A percentile compares a stretch with the other conserved stretches of the same genome.
phyloP scores from a whole-genome alignment of 2,888 invertebrate species.

The Stenolophus ochropezus region DNA sequence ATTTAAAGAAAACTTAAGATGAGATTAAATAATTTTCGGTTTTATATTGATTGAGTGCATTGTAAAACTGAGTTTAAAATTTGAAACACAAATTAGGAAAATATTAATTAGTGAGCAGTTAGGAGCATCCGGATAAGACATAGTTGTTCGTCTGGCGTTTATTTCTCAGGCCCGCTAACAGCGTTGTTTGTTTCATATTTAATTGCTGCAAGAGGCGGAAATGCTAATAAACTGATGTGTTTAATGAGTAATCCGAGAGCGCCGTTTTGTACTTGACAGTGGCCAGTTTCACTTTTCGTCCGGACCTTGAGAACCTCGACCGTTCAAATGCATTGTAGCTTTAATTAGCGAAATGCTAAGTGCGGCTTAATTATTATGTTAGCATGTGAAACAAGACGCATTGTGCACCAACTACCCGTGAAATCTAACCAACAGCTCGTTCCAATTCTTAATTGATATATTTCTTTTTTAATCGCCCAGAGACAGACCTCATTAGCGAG shows the following conservation, averaged over 20 bases:
- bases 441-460: conserved; percentile 21
- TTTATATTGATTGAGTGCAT: too few relatives aligned
- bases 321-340: conserved; percentile 35
- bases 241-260: conserved; percentile 36
- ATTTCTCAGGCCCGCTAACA: conserved; percentile 45
- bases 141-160: conserved; percentile 10
- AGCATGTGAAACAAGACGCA: conserved; percentile 33
- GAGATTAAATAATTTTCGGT: too few relatives aligned
- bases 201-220: conserved; percentile 41
- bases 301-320: conserved; percentile 20
- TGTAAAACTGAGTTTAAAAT: neutral
- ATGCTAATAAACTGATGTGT: conserved; percentile 48
- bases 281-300: conserved; percentile 23
- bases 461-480: conserved; percentile 12
- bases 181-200: conserved; percentile 51
- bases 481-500: conserved; percentile 3
- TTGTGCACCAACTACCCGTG: conserved; percentile 25
- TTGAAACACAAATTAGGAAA: conserved; percentile 15
- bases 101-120: conserved; percentile 29
- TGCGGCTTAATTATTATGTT: conserved; percentile 37
- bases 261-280: conserved; percentile 30
- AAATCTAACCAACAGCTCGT: conserved; percentile 28
- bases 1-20: too few relatives aligned
- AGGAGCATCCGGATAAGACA: conserved; percentile 32
- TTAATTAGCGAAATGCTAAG: conserved; percentile 37